phyloP scores from a whole-genome alignment of 2,888 invertebrate species.

The Eudasyphora cyanicolor region DNA sequence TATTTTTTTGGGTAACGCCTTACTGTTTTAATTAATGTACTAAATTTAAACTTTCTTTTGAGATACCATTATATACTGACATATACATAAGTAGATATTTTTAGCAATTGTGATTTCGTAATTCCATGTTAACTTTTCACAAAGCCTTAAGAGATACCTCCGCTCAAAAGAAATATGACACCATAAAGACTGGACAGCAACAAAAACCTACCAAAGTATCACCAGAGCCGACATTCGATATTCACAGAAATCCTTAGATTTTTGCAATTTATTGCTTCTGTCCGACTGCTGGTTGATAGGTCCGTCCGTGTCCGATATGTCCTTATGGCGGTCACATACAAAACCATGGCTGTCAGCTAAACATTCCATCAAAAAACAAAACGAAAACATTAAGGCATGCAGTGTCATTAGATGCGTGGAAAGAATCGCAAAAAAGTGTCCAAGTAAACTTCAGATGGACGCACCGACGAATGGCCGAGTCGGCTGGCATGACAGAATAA shows the following conservation, averaged over 20 bases:
- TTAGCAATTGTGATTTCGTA: slow-evolving; percentile 34
- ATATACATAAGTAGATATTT: no score
- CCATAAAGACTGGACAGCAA: slow-evolving; percentile 32
- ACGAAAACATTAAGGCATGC: neutral
- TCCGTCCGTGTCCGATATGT: neutral
- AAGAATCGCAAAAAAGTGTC: slow-evolving; percentile 15
- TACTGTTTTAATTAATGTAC: no score
- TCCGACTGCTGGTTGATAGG: neutral
- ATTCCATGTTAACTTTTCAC: slow-evolving; percentile 54
- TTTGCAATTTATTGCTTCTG: slow-evolving; percentile 46
- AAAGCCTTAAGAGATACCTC: slow-evolving; percentile 54
- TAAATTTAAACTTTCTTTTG: no score
- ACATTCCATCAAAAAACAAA: slow-evolving; percentile 14
- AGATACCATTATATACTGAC: no score
- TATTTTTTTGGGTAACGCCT: no score
- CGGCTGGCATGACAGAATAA: slow-evolving; percentile 42
- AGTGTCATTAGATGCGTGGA: slow-evolving; percentile 13
- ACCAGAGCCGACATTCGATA: slow-evolving; percentile 10
- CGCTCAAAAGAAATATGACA: slow-evolving; percentile 59
- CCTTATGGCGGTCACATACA: neutral
- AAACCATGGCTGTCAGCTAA: slow-evolving; percentile 32
- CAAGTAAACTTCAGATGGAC: slow-evolving; percentile 32
- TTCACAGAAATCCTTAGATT: slow-evolving; percentile 38
- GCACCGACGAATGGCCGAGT: slow-evolving; percentile 7
- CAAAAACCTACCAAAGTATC: slow-evolving; percentile 13